These are phyloP conservation scores for Danaus plexippus DNA, from an alignment of 1,140 invertebrate genomes.

Conservation along the genomic window DNA sequence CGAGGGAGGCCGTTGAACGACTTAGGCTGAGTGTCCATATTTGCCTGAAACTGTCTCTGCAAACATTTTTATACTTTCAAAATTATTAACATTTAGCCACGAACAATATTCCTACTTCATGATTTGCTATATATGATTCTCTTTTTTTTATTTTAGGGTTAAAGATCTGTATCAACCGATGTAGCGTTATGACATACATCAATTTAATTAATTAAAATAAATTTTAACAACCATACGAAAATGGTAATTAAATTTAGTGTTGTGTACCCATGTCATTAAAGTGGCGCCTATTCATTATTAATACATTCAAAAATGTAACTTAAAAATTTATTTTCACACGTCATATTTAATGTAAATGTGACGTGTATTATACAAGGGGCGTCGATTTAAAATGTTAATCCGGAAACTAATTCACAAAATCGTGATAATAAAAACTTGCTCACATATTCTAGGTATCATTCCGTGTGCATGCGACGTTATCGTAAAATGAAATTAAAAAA, in stretches of 20 bases:
- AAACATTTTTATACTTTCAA: no score
- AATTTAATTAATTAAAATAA: constrained; percentile 2
- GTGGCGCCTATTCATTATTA: constrained; percentile 8
- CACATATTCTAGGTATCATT: constrained; percentile 13
- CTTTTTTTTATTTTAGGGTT: constrained; percentile 4
- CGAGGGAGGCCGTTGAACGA: constrained; percentile 39
- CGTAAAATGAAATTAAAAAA: constrained; percentile 69
- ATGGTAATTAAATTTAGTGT: no score
- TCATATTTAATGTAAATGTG: constrained; percentile 15
- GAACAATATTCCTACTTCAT: no score
- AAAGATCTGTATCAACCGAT: not conserved
- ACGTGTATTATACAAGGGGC: constrained; percentile 11
- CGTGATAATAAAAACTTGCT: constrained; percentile 4
- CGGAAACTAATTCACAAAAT: constrained; percentile 10
- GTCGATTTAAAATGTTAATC: no score
- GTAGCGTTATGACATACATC: no score
- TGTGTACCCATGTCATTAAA: no score
- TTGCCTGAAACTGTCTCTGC: not conserved
- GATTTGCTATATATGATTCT: not conserved
- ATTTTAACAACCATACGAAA: not conserved
- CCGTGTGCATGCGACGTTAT: constrained; percentile 45
- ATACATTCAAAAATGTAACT: constrained; percentile 8
- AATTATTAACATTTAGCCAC: no score
- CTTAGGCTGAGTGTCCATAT: constrained; percentile 22
- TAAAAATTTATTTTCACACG: constrained; percentile 11